These are phyloP conservation scores for Penaeus monodon DNA, from an alignment of 2,888 invertebrate genomes.

Conservation along the genomic window DNA sequence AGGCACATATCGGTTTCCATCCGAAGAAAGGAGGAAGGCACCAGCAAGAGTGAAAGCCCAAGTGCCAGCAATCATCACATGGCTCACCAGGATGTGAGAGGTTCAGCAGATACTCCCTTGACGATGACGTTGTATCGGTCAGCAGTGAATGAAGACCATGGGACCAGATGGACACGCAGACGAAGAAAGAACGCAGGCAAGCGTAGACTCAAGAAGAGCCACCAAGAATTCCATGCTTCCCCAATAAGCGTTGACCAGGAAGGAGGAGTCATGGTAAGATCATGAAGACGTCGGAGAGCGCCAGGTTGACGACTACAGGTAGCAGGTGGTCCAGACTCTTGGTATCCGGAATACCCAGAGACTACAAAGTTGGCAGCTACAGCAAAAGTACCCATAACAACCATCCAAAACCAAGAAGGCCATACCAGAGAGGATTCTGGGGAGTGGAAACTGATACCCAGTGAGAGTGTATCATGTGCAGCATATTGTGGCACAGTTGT, in stretches of 20 bases:
- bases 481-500: constrained; percentile 62
- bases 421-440: constrained; percentile 66
- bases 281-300: constrained; percentile 68
- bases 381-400: constrained; percentile 42
- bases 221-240: constrained; percentile 69
- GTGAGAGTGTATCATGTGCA: constrained; percentile 66
- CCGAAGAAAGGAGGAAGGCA: constrained; percentile 69
- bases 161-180: constrained; percentile 71
- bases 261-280: constrained; percentile 66
- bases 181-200: constrained; percentile 70
- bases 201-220: constrained; percentile 70
- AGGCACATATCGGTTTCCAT: constrained; percentile 70
- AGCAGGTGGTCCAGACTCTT: constrained; percentile 65
- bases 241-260: constrained; percentile 70
- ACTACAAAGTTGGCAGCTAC: constrained; percentile 61
- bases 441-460: constrained; percentile 67
- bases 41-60: constrained; percentile 69
- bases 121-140: constrained; percentile 71
- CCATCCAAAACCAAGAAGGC: constrained; percentile 49
- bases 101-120: constrained; percentile 64
- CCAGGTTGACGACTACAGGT: constrained; percentile 68
- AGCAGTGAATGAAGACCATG: constrained; percentile 70
- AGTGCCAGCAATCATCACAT: constrained; percentile 40
- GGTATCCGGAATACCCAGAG: constrained; percentile 67
- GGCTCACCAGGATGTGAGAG: constrained; percentile 65